phyloP scores from a whole-genome alignment of 2,888 invertebrate genomes.

The Lasioglossum calceatum region DNA sequence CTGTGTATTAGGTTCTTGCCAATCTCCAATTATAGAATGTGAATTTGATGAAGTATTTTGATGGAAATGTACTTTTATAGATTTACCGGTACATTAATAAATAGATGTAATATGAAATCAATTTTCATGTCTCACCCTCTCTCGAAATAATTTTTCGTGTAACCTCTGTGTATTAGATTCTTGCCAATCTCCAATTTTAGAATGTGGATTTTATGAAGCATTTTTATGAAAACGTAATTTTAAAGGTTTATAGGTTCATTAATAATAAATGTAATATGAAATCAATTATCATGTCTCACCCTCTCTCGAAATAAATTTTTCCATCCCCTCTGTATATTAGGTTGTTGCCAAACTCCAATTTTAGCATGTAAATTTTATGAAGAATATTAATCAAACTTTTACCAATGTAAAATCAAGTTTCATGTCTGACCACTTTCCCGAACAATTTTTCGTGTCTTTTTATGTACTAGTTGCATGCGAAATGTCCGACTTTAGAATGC shows the following conservation, averaged over 20 bases:
- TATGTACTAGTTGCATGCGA: not conserved
- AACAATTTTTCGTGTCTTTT: not conserved
- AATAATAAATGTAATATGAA: not conserved
- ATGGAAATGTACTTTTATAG: no score
- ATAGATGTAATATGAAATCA: not conserved
- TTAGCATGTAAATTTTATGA: no score
- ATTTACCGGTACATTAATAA: no score
- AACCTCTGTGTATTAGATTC: no score
- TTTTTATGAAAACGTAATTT: no score
- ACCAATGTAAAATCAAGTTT: not conserved
- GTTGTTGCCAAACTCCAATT: no score
- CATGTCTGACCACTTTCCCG: not conserved
- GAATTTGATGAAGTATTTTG: not conserved
- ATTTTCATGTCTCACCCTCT: not conserved
- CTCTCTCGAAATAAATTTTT: not conserved
- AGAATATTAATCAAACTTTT: not conserved
- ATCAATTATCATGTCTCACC: not conserved
- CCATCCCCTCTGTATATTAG: no score
- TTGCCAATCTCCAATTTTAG: no score
- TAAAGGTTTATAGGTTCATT: no score
- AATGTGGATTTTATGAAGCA: no score
- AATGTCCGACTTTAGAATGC: not conserved
- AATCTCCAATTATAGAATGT: no score
- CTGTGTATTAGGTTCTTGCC: no score
- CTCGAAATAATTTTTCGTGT: not conserved